phyloP scores from a whole-genome alignment of 1,140 invertebrate species.

The Megalonaias nervosa region DNA sequence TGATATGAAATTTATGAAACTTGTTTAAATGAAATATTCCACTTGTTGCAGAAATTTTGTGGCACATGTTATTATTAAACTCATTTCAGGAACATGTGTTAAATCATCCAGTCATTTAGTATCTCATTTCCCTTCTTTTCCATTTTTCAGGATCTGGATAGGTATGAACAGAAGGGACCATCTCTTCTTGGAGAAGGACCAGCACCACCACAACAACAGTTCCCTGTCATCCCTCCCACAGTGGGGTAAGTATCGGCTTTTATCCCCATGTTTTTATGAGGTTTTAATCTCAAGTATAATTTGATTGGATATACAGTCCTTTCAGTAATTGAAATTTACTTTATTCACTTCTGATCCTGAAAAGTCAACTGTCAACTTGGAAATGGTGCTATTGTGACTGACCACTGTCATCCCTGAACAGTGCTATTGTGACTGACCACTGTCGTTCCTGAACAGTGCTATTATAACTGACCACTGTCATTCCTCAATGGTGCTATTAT shows the following conservation, averaged over 20 bases:
- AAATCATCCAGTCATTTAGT: background rate
- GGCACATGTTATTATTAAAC: background rate
- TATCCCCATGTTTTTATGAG: background rate
- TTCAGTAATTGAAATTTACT: too few species aligned
- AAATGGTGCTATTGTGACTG: too few species aligned
- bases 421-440: too few species aligned
- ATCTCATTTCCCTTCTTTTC: background rate
- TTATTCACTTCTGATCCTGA: too few species aligned
- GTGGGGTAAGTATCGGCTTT: slow-evolving; percentile 60
- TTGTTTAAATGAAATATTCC: too few species aligned
- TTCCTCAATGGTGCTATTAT: too few species aligned
- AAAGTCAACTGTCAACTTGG: too few species aligned
- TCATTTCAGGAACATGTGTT: background rate
- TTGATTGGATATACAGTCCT: too few species aligned
- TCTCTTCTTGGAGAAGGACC: slow-evolving; percentile 67
- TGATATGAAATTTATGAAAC: background rate
- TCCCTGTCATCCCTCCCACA: slow-evolving; percentile 63
- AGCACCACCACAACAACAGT: slow-evolving; percentile 48
- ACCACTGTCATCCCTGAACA: too few species aligned
- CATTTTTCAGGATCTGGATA: slow-evolving; percentile 58
- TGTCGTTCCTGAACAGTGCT: too few species aligned
- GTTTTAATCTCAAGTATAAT: too few species aligned
- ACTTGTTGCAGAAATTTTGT: background rate
- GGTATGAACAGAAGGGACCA: slow-evolving; percentile 55
- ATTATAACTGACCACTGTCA: too few species aligned